Evolutionary conservation across 2,888 invertebrate species (phyloP), one percentile per base, ranked within the genome.

Genomic region (Criorhina ranunculi): DNA sequence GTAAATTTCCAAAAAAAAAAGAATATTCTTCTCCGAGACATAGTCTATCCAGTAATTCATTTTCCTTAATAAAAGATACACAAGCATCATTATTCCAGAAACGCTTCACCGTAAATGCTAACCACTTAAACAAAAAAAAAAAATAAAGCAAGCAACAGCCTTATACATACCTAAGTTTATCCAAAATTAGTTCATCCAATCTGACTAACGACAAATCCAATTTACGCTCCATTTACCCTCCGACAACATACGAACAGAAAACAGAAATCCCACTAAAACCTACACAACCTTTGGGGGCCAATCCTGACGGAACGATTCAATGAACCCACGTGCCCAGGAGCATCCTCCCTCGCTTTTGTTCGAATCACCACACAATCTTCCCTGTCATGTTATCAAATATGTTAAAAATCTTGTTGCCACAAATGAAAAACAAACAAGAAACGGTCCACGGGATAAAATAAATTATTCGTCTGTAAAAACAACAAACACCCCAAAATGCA

Each of bases 391-490:
- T 70, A 77, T 62, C 62, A 77, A 72, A 82, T 66, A 72, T 77
- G 70, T 77, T 75, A 42, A 37, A 66, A 75, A 57, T 66, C 57
- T 17, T 66, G 64, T 73, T 37, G 9, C 12, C 33, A 29, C 1
- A 40, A 64, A 82, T 59, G 64, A 33, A 60, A 75, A 76, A 40
- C 46, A 66, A 82, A 82, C 77, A 81, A 70, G n/a, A 35, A 51
- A 15, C 37, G 64, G 57, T 40, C 53, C 42, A 49, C 24, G 24
- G 55, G 37, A 66, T 35, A 66, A 59, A 72, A 82, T 82, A 77
- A 82, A 77, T 82, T 77, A 72, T 78, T 77, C 66, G 59, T 55
- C 59, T 40, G 66, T 40, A 64, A 37, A 73, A 77, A 64, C 64
- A 76, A 55, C 76, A 70, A 57, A 69, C 57, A 51, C 73, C 72